Evolutionary conservation across 2,113 vertebrate genomes (phyloP).

Genomic region (Agapornis roseicollis): DNA sequence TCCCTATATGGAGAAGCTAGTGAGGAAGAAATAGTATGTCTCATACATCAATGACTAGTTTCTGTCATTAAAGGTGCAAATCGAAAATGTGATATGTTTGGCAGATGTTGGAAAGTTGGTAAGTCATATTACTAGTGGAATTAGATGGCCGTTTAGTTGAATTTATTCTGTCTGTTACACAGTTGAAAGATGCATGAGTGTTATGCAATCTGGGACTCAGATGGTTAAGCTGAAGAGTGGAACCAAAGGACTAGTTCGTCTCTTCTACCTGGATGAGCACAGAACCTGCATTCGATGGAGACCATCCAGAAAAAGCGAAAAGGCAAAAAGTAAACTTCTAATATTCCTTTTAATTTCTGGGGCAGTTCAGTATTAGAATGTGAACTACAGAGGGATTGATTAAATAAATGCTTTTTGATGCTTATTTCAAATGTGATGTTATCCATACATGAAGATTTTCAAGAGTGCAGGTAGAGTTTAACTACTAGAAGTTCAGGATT

Average conservation of each 20-base stretch:
- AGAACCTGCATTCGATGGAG: constrained; percentile 95
- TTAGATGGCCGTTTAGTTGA: neutral
- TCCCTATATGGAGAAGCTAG: neutral
- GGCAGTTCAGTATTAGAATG: neutral
- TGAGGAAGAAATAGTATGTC: neutral
- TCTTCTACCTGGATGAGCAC: constrained; percentile 98
- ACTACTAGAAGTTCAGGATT: neutral
- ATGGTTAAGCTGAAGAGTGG: constrained; percentile 98
- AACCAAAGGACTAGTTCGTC: constrained; percentile 92
- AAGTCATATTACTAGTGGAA: no score
- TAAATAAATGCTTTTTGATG: neutral
- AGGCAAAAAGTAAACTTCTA: constrained; percentile 90
- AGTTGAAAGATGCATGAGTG: constrained; percentile 99
- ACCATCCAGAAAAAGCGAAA: constrained; percentile 95
- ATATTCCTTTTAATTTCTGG: neutral
- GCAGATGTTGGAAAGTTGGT: neutral
- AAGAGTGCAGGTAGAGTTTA: neutral
- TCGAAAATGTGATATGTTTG: neutral
- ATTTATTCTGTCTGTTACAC: constrained; percentile 44
- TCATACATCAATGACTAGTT: neutral
- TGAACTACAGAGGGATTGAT: neutral
- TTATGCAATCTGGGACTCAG: constrained; percentile 99
- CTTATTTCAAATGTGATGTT: neutral
- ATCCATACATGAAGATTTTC: neutral
- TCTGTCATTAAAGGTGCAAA: neutral